These are phyloP conservation scores for Diaperis boleti DNA, from an alignment of 2,888 invertebrate genomes.

Conservation along the genomic window DNA sequence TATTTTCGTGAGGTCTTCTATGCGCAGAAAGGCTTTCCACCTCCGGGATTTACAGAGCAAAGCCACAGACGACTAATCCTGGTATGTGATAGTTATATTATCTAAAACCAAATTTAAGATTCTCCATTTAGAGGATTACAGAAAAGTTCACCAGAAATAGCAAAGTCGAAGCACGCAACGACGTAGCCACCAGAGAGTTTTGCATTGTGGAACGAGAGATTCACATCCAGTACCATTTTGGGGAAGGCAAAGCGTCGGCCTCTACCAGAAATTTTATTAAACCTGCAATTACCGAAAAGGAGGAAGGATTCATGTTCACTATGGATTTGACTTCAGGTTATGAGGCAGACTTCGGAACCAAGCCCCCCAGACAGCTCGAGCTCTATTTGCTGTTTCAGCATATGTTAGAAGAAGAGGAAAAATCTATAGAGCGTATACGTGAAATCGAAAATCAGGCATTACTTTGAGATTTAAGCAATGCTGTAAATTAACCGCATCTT, in stretches of 20 bases:
- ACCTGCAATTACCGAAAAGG: slow-evolving; percentile 78
- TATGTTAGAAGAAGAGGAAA: slow-evolving; percentile 74
- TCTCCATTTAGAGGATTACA: slow-evolving; percentile 49
- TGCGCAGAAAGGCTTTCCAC: slow-evolving; percentile 57
- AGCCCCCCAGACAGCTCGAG: slow-evolving; percentile 72
- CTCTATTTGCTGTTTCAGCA: slow-evolving; percentile 74
- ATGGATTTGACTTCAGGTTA: slow-evolving; percentile 76
- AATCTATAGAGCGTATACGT: slow-evolving; percentile 69
- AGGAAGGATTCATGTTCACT: slow-evolving; percentile 74
- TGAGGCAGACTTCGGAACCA: slow-evolving; percentile 74
- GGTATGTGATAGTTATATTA: too few species aligned
- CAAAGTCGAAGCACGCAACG: slow-evolving; percentile 69
- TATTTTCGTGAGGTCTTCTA: slow-evolving; percentile 64
- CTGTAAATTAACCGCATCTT: slow-evolving; percentile 7
- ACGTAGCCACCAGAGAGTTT: slow-evolving; percentile 77
- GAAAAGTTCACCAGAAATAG: slow-evolving; percentile 72
- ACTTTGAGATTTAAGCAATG: background rate
- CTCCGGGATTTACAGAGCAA: slow-evolving; percentile 57
- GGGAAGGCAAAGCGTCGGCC: slow-evolving; percentile 72
- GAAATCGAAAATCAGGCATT: slow-evolving; percentile 65
- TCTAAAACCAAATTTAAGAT: too few species aligned
- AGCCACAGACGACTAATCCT: slow-evolving; percentile 59
- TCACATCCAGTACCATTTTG: slow-evolving; percentile 75
- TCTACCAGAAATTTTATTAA: slow-evolving; percentile 76
- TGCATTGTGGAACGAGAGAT: slow-evolving; percentile 73